These are phyloP conservation scores for Bucorvus abyssinicus DNA, from an alignment of 2,797 vertebrate genomes.

Conservation along the genomic window DNA sequence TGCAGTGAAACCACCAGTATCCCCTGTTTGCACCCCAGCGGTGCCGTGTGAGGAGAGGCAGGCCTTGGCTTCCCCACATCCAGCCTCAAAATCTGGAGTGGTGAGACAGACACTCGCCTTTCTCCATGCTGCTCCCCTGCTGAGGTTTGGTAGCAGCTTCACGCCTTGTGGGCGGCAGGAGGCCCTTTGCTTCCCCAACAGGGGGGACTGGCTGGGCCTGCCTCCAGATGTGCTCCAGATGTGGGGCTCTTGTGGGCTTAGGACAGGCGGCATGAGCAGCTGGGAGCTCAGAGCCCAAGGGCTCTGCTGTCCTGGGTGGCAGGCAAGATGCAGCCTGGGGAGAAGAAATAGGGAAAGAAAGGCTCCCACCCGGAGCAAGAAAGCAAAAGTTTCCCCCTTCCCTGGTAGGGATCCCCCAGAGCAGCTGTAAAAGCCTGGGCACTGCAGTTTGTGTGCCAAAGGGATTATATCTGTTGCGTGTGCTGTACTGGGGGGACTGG, in stretches of 20 bases:
- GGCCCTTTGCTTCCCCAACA: not conserved
- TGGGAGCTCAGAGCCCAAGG: not conserved
- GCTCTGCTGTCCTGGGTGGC: accelerated
- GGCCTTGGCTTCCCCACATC: accelerated
- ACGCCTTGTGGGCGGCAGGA: accelerated
- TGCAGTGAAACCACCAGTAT: not conserved
- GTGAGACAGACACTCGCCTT: accelerated
- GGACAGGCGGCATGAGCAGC: not conserved
- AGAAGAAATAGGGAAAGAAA: not conserved
- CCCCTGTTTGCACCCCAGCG: not conserved
- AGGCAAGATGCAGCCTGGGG: not conserved
- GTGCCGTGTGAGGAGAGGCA: accelerated
- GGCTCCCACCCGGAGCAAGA: not conserved
- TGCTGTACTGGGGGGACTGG: not conserved
- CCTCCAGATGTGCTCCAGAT: not conserved
- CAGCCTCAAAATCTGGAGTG: not conserved
- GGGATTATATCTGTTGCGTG: not conserved
- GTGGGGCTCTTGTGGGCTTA: not conserved
- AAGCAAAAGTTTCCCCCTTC: not conserved
- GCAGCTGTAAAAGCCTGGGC: not conserved
- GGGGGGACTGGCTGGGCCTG: not conserved
- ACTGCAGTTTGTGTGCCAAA: not conserved
- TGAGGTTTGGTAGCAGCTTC: not conserved
- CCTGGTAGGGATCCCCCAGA: not conserved
- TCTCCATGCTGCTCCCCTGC: accelerated